phyloP scores from a whole-genome alignment of 2,888 invertebrate genomes.

The Pheosia tremula region DNA sequence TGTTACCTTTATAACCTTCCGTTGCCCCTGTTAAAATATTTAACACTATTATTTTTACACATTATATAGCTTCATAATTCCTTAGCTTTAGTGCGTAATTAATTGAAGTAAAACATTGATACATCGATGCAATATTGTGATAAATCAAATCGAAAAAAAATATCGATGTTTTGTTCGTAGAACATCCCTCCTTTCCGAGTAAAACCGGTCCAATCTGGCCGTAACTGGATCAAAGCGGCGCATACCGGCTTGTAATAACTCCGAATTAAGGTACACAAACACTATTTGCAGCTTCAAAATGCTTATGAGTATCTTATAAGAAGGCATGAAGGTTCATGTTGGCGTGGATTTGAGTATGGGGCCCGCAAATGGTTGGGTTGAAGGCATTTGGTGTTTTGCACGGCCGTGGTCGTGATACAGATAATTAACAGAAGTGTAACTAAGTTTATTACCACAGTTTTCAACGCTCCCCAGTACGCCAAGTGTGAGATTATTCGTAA shows the following conservation, averaged over 20 bases:
- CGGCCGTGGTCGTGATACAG: constrained; percentile 8
- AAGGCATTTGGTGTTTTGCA: constrained; percentile 18
- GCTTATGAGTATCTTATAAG: constrained; percentile 5
- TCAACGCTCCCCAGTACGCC: neutral
- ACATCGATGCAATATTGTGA: too few relatives aligned
- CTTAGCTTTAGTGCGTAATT: too few relatives aligned
- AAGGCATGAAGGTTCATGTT: constrained; percentile 4
- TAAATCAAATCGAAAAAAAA: too few relatives aligned
- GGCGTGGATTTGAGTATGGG: neutral
- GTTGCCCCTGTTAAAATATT: too few relatives aligned
- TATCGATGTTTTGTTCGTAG: too few relatives aligned
- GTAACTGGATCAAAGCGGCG: constrained; percentile 61
- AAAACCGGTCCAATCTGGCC: constrained; percentile 44
- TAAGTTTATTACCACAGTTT: neutral
- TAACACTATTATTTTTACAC: too few relatives aligned
- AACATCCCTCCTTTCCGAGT: neutral
- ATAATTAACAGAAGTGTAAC: neutral
- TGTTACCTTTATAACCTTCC: too few relatives aligned
- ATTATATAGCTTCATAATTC: too few relatives aligned
- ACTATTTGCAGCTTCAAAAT: constrained; percentile 12
- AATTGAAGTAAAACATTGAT: too few relatives aligned
- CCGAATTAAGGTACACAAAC: constrained; percentile 49
- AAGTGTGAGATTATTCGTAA: too few relatives aligned
- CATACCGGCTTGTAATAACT: constrained; percentile 63
- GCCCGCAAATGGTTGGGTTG: constrained; percentile 18